Evolutionary conservation across 2,888 invertebrate genomes (phyloP), one percentile per base, ranked within the genome.

Genomic region (Himalopsyche anomala): DNA sequence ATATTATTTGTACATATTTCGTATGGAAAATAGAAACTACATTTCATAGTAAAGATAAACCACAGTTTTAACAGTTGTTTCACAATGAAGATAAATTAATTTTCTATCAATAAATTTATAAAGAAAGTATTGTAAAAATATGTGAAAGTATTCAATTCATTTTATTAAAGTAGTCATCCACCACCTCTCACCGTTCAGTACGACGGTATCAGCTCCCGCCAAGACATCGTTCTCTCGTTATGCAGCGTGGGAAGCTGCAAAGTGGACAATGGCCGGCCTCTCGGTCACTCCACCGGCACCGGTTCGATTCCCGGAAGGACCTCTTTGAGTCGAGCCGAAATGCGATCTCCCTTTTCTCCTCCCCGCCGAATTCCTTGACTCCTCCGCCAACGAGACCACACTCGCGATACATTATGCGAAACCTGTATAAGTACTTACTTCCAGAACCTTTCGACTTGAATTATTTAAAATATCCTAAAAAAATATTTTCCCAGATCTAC

Each of bases 231-330:
- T 36, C 28, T 74, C 56, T 54, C 55, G 82, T 17, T 62, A 51
- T 42, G 55, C 9, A 11, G 28, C 82, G 82, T 56, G 82, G 62
- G 54, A 40, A 82, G 82, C 45, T 69, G 74, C 28, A 6, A 28
- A 28, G 79, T 42, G 84, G 80, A 84, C 84, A 81, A 81, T 81
- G 84, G 84, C 51, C 84, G 80, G 55, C 36, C 28, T 15, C 19
- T n/a, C 82, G 82, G 82, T 82, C 82, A 82, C n/a, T 82, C 82
- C 82, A 82, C 82, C 82, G 82, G 51, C 74, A 42, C 55, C 85
- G n/a, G 42, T 74, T 85, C 82, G 36, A 69, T 85, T 85, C 85
- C 51, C 19, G 82, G 85, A 85, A 85, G 74, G 85, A 82, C 69
- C 51, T 51, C 85, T 85, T 85, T 85, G 85, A 81, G 62, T 74